These are phyloP conservation scores for Poliocrania exsul DNA, from an alignment of 2,797 vertebrate species.

Conservation along the genomic window DNA sequence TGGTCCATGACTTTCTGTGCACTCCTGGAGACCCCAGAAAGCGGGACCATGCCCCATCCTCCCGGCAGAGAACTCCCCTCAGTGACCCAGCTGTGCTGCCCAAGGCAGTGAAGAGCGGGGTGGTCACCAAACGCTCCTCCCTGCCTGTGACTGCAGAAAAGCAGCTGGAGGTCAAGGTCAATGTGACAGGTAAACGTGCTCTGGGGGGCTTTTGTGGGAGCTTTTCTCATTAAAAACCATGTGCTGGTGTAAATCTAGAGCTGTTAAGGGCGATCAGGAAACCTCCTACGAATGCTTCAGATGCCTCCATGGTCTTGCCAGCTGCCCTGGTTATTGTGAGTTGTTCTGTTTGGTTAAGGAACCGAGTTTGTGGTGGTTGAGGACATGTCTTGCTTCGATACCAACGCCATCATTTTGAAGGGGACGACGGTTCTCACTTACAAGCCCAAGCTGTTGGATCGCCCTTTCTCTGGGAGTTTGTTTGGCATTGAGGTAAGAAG, in stretches of 20 bases:
- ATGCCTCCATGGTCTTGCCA: not conserved
- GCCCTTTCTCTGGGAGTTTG: constrained; percentile 94
- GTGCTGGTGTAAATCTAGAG: not conserved
- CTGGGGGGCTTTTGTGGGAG: not conserved
- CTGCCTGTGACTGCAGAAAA: constrained; percentile 85
- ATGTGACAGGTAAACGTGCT: constrained; percentile 87
- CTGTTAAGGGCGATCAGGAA: not conserved
- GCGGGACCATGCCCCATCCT: not conserved
- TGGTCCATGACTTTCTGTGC: constrained; percentile 88
- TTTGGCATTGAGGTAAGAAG: constrained; percentile 91
- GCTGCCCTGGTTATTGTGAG: not conserved
- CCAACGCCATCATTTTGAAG: constrained; percentile 93
- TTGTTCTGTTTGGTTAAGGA: constrained; percentile 73
- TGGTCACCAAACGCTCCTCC: constrained; percentile 94
- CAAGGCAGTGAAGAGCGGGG: constrained; percentile 92
- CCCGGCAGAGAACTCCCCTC: constrained; percentile 70
- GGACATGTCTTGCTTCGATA: constrained; percentile 90
- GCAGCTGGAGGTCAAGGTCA: constrained; percentile 92
- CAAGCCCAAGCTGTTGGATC: constrained; percentile 91
- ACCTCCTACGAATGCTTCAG: not conserved
- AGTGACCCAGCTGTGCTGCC: constrained; percentile 79
- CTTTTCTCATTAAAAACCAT: not conserved
- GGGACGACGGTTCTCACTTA: constrained; percentile 97
- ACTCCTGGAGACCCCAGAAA: constrained; percentile 81
- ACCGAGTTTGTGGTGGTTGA: constrained; percentile 98